phyloP scores from a whole-genome alignment of 64 coral and sea anemone genomes.

The Catalaphyllia jardinei region DNA sequence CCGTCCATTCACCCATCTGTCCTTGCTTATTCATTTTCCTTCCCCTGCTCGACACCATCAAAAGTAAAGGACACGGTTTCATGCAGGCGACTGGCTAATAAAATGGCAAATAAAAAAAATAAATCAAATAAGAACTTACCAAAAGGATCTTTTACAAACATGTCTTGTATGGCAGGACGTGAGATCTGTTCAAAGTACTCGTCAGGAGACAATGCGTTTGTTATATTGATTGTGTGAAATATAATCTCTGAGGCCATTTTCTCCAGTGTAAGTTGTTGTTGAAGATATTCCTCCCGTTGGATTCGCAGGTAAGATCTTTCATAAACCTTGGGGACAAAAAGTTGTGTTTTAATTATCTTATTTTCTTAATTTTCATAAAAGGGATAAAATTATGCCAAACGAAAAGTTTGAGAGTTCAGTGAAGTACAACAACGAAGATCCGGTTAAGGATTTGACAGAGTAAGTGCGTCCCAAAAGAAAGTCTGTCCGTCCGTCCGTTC shows the following conservation, averaged over 20 bases:
- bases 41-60: too few species aligned
- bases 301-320: slow-evolving; percentile 69
- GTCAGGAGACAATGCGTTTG: slow-evolving; percentile 71
- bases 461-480: too few species aligned
- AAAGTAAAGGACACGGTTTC: too few species aligned
- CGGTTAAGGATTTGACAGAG: too few species aligned
- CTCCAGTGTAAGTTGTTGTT: slow-evolving; percentile 65
- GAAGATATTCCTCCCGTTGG: slow-evolving; percentile 66
- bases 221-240: slow-evolving; percentile 74
- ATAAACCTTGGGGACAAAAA: slow-evolving; percentile 53
- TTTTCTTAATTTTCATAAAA: too few species aligned
- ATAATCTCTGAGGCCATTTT: slow-evolving; percentile 59
- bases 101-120: too few species aligned
- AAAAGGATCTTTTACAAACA: slow-evolving; percentile 67
- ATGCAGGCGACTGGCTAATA: neutral
- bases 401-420: neutral
- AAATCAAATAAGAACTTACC: slow-evolving; percentile 7
- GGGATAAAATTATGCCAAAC: neutral
- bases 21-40: too few species aligned
- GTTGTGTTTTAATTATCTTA: neutral
- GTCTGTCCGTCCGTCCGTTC: too few species aligned
- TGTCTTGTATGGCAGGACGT: slow-evolving; percentile 59
- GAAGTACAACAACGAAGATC: too few species aligned
- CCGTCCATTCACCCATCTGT: too few species aligned
- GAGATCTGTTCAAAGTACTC: slow-evolving; percentile 64